phyloP scores from a whole-genome alignment of 1,140 invertebrate species.

The Limonius californicus region DNA sequence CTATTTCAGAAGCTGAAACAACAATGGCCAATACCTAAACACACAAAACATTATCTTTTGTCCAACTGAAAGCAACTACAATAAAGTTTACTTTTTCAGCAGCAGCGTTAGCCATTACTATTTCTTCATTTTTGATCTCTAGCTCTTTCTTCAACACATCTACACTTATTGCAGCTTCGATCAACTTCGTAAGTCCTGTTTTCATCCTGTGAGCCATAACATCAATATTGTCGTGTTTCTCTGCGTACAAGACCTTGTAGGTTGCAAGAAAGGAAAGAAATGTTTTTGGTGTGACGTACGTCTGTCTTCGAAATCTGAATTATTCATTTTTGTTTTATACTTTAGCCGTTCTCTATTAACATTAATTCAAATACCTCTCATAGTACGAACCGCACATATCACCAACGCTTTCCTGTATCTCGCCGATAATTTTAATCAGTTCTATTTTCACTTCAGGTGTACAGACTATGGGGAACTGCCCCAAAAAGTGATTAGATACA shows the following conservation, averaged over 20 bases:
- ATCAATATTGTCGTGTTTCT: slow-evolving; percentile 77
- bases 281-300: slow-evolving; percentile 96
- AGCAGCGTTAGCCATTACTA: slow-evolving; percentile 92
- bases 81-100: slow-evolving; percentile 90
- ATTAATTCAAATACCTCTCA: slow-evolving; percentile 68
- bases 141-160: slow-evolving; percentile 89
- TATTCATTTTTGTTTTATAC: too few species aligned
- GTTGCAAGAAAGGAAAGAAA: slow-evolving; percentile 93
- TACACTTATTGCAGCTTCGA: slow-evolving; percentile 82
- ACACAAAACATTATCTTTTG: too few species aligned
- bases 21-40: slow-evolving; percentile 56
- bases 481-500: slow-evolving; percentile 84
- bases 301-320: slow-evolving; percentile 83
- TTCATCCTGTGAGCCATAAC: slow-evolving; percentile 82
- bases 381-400: slow-evolving; percentile 72
- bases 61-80: too few species aligned
- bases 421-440: slow-evolving; percentile 75
- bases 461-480: slow-evolving; percentile 69
- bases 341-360: too few species aligned
- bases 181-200: slow-evolving; percentile 89
- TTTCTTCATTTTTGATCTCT: slow-evolving; percentile 88
- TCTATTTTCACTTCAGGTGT: slow-evolving; percentile 66
- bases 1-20: slow-evolving; percentile 60
- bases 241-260: slow-evolving; percentile 80
- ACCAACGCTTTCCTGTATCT: slow-evolving; percentile 76